Base-by-base conservation (phyloP, 2,113 vertebrate genomes). In the Melanerpes formicivorus region DNA sequence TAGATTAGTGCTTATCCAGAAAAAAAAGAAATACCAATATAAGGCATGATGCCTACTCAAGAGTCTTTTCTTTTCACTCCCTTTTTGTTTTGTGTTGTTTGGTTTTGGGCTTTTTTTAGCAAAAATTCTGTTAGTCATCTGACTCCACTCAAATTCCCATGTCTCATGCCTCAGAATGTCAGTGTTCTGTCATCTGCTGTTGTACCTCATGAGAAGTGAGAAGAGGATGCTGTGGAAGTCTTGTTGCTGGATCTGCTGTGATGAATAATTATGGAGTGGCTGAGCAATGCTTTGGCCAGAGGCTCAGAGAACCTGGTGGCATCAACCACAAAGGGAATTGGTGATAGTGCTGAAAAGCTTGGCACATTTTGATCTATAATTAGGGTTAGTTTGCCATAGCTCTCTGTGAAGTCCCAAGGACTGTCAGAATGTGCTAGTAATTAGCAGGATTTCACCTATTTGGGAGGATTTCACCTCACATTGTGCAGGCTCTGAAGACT, bases 381-480 rank as follows among this genome's bases (percentile, higher is more conserved):
- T 62, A 69, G 60, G 37, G 64, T 92, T 80, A 44, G n/a, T 50
- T 92, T 80, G 59, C 77, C 40, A 59, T 2, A 66, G 59, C 48
- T 48, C 37, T 75, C 84, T 58, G 27, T 64, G 56, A 87, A 95
- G 80, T 74, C 4, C 7, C 60, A 67, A 46, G 30, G 54, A 66
- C 46, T 56, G 42, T 37, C 77, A 77, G 74, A 84, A 84, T 74
- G 50, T 67, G 52, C 34, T 77, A 26, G 37, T 82, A 93, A 94
- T 94, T 93, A 91, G 88, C 69, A 88, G 48, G 40, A 71, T 63
- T 93, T 93, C 54, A 85, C 72, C 65, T 95, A 12, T 52, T 52
- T 23, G 50, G 50, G 50, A 52, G 48, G 52, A 71, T 60, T 93
- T 93, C 54, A 80, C 72, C 69, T 95, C 42, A 55, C 34, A 7